Base-by-base conservation (phyloP, 2,797 vertebrate genomes). In the Schizopygopsis malacanthus region DNA sequence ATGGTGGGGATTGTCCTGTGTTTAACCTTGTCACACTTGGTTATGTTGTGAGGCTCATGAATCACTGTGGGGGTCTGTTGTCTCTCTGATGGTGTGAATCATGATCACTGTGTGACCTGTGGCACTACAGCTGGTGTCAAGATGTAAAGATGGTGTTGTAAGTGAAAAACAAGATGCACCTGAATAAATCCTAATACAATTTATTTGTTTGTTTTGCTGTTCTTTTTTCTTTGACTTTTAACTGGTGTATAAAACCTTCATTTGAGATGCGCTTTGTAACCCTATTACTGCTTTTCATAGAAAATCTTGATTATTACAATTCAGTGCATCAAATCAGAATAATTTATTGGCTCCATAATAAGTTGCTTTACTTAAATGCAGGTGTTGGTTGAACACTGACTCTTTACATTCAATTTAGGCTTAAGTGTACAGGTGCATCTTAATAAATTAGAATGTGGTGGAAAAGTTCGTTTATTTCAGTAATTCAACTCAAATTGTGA, bases 31-130 rank as follows among this genome's bases (percentile, higher is more conserved):
- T 69, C 73, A 78, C 22, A 13, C 82, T 67, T 41, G 6, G 37
- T 84, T 78, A 84, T 84, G 73, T 84, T 47, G 69, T 54, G 16
- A 69, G 37, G 37, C 73, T 77, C 33, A 12, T 67, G 3, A 67
- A 82, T 82, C 52, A 56, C 81, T 82, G n/a, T 75, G 41, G 43
- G 50, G 41, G 67, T 82, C 56, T 63, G 45, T 47, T 83, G 71
- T 18, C 69, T 83, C 43, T 67, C 33, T 28, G 43, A 50, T 84
- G 28, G 69, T 39, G 16, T 75, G 56, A 63, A 72, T 72, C 16
- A 47, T 75, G 59, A 83, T 69, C 16, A 25, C 45, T 25, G 2
- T 54, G 73, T 69, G 28, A 78, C 75, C 56, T 54, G 61, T 39
- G 33, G 59, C 61, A 41, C 15, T 43, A 52, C 56, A 69, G 59